phyloP scores from a whole-genome alignment of 2,797 vertebrate genomes.

The Ctenopoma multispine region DNA sequence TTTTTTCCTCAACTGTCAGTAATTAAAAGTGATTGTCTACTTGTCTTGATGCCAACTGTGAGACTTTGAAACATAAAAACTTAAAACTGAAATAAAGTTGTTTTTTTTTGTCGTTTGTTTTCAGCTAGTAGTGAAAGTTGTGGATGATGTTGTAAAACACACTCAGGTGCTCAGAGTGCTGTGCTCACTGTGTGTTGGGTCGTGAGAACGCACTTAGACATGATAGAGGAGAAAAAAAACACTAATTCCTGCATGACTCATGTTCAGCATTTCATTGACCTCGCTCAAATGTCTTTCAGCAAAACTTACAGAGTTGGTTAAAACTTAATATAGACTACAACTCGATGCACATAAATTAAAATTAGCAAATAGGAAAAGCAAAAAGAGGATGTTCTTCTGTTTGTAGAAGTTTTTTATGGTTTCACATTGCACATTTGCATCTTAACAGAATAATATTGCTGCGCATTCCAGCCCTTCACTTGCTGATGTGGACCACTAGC shows the following conservation, averaged over 20 bases:
- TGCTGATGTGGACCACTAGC: no score
- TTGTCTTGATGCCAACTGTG: slow-evolving; percentile 40
- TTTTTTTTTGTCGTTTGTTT: slow-evolving; percentile 14
- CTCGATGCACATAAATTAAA: neutral
- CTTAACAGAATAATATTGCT: no score
- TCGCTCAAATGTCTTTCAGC: slow-evolving; percentile 16
- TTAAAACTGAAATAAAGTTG: neutral
- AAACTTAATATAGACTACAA: neutral
- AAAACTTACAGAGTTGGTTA: neutral
- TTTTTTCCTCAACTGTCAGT: slow-evolving; percentile 49
- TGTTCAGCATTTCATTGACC: slow-evolving; percentile 24
- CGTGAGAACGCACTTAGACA: slow-evolving; percentile 49
- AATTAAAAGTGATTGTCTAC: slow-evolving; percentile 71
- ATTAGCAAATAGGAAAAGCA: neutral
- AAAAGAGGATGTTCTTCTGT: no score
- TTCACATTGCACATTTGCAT: neutral
- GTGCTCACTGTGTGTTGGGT: slow-evolving; percentile 9
- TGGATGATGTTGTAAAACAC: no score
- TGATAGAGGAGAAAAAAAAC: slow-evolving; percentile 32
- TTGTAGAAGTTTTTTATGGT: no score
- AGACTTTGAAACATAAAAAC: slow-evolving; percentile 24
- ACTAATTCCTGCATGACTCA: slow-evolving; percentile 31
- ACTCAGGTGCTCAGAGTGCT: neutral
- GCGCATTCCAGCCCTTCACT: no score
- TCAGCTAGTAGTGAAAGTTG: slow-evolving; percentile 16